A percentile compares a stretch with the other conserved stretches of the same genome.
Conservation (phyloP, 2,113 vertebrate species). For the Gallinago paraguaiae region DNA sequence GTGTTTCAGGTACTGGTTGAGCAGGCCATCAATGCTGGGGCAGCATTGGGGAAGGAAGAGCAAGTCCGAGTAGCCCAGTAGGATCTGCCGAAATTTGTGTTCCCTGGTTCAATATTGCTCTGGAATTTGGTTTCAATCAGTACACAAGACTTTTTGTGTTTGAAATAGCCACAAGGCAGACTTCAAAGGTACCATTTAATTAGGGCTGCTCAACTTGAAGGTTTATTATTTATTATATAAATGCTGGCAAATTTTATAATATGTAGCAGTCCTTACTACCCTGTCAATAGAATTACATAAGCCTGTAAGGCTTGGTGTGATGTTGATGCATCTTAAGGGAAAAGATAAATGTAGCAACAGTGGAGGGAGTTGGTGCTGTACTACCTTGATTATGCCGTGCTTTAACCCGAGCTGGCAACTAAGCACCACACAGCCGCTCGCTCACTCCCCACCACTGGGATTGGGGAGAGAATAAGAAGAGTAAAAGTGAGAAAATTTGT, state of each 20-base stretch:
- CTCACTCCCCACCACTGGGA: not conserved
- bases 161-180: not conserved
- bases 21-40: not conserved
- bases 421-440: not conserved
- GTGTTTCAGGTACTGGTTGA: not conserved
- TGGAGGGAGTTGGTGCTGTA: not conserved
- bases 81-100: not conserved
- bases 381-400: not conserved
- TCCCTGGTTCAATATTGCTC: not conserved
- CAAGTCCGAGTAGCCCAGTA: not conserved
- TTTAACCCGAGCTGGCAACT: not conserved
- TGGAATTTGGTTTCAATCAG: not conserved
- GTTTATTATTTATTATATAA: not conserved
- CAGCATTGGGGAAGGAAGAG: rapidly evolving
- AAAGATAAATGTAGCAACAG: not conserved
- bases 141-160: not conserved
- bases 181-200: not conserved
- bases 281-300: not conserved
- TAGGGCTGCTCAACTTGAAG: not conserved
- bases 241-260: not conserved
- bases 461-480: not conserved
- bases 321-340: not conserved
- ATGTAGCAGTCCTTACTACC: not conserved
- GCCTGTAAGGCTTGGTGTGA: not conserved
- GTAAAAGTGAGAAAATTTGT: not conserved